Conservation (phyloP, 2,888 invertebrate species). For the Andrena camellia region DNA sequence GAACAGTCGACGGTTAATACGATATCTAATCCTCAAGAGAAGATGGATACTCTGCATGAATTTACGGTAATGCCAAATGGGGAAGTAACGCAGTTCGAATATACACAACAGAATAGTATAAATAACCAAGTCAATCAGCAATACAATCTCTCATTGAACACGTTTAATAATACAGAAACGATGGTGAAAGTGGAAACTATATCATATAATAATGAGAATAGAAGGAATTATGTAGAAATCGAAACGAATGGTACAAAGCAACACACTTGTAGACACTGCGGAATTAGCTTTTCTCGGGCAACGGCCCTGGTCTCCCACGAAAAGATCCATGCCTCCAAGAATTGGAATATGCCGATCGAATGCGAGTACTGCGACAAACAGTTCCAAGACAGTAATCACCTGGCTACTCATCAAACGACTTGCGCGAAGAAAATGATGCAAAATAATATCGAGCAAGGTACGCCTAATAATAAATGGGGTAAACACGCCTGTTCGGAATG, state of each 20-base stretch:
- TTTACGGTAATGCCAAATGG: constrained; percentile 81
- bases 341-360: constrained; percentile 81
- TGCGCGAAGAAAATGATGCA: constrained; percentile 81
- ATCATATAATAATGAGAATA: constrained; percentile 60
- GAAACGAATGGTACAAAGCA: constrained; percentile 79
- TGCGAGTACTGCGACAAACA: constrained; percentile 86
- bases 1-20: constrained; percentile 71
- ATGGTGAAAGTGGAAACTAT: constrained; percentile 77
- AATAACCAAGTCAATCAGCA: constrained; percentile 71
- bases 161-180: constrained; percentile 72
- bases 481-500: constrained; percentile 85
- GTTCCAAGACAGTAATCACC: constrained; percentile 84
- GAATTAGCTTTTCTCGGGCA: constrained; percentile 84
- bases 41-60: constrained; percentile 79
- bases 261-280: constrained; percentile 84
- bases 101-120: constrained; percentile 72
- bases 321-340: constrained; percentile 73
- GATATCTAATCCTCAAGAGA: constrained; percentile 72
- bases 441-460: constrained; percentile 74
- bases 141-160: constrained; percentile 76
- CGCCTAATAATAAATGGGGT: constrained; percentile 78
- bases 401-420: constrained; percentile 83
- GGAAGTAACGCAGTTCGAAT: constrained; percentile 81
- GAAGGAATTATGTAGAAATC: constrained; percentile 67
- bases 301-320: constrained; percentile 85